Conservation (phyloP, 1,140 invertebrate species). For the Plodia interpunctella region DNA sequence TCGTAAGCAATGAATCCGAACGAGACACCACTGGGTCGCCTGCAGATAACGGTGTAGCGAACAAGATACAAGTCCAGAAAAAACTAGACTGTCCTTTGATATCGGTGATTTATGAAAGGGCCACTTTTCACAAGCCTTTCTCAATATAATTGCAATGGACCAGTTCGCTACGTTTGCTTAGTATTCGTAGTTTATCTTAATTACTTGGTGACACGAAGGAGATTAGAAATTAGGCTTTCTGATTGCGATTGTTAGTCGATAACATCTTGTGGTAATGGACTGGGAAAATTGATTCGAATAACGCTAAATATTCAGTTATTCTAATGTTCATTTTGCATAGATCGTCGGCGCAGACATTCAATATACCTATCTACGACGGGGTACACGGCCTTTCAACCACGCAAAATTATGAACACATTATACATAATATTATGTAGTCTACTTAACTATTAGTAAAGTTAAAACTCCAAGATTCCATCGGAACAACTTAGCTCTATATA, state of each 20-base stretch:
- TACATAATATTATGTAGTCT: no score
- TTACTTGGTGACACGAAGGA: neutral
- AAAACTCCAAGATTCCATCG: no score
- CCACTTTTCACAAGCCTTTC: neutral
- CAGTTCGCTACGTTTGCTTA: neutral
- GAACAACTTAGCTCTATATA: no score
- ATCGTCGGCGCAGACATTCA: no score
- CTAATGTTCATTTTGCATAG: no score
- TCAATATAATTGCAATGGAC: neutral
- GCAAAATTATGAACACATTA: no score
- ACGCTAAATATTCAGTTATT: neutral
- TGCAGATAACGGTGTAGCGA: neutral
- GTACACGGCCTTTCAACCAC: no score
- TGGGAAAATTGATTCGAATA: neutral
- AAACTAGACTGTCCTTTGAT: conserved; percentile 12
- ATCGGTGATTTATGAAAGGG: conserved; percentile 8
- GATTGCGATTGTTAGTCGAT: neutral
- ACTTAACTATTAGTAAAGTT: no score
- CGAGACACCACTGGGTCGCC: neutral
- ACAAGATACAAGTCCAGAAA: neutral
- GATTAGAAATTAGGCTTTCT: neutral
- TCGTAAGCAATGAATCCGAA: neutral
- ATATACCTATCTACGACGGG: no score
- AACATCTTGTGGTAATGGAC: neutral
- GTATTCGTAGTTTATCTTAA: neutral